Base-by-base conservation (phyloP, 2,113 vertebrate species). In the Mesoclemmys tuberculata region DNA sequence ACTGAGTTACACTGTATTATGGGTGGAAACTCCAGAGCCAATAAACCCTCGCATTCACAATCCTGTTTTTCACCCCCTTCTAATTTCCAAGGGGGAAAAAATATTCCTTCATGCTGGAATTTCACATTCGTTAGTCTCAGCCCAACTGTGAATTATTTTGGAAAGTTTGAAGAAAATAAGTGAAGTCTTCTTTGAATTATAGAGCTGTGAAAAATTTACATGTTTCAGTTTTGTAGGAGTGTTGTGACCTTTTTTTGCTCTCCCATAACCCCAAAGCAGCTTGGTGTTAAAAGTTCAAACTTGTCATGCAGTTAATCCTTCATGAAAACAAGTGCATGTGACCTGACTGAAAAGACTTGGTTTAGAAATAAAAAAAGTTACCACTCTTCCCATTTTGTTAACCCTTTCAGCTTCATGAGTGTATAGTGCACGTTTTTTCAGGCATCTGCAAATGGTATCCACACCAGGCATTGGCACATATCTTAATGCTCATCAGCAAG, bases 241-340 rank as follows among this genome's bases (percentile, higher is more conserved):
- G 49, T 31, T 88, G 54, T 94, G 86, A 91, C 83, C 91, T 89
- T 85, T 71, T 82, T 95, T 92, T 94, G 80, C 85, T 85, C 90
- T 89, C 78, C 27, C 18, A 29, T 89, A 82, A 88, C 78, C 90
- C 94, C 84, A 58, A 71, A 95, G 82, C 80, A 80, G 64, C 84
- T 95, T 78, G 80, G 79, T 97, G 92, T 96, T 92, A 94, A 90
- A 95, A 95, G 91, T 97, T 98, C 96, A 92, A 87, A 87, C 90
- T 97, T 93, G 96, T 96, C 87, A 93, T 91, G 89, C 88, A 95
- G 94, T 96, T 98, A 98, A 97, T 98, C 97, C 97, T 98, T 97
- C 90, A 86, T 91, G 91, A 96, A 88, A 97, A 91, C 75, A 90
- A 95, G 90, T 94, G 87, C 85, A 82, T 90, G 71, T 96, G 96